A percentile compares a stretch with the other conserved stretches of the same genome.
Conservation (phyloP, 2,888 invertebrate species). For the Eupithecia tripunctaria region DNA sequence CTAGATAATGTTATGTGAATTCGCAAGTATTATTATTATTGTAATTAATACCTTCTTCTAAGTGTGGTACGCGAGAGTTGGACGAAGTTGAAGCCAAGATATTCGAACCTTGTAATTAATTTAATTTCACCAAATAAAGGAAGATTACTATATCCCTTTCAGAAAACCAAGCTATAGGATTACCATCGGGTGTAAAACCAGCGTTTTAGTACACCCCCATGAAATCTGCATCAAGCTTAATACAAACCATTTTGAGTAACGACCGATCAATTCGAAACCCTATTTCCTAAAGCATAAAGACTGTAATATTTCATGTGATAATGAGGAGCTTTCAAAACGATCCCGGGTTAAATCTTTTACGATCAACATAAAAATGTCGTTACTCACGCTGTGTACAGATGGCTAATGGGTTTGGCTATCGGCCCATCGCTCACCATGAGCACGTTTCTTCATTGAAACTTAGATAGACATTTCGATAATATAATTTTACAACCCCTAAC, state of each 20-base stretch:
- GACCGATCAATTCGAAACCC: conserved; percentile 52
- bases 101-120: conserved; percentile 4
- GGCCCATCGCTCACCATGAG: background rate
- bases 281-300: conserved; percentile 51
- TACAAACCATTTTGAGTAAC: conserved; percentile 49
- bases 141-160: background rate
- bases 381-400: conserved; percentile 40
- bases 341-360: conserved; percentile 61
- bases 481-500: background rate
- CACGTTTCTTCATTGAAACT: conserved; percentile 2
- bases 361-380: conserved; percentile 66
- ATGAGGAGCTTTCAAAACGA: conserved; percentile 59
- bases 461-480: background rate
- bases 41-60: background rate
- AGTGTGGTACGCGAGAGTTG: background rate
- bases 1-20: no score
- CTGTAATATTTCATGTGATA: conserved; percentile 54
- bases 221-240: conserved; percentile 49
- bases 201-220: conserved; percentile 48
- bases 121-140: background rate
- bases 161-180: conserved; percentile 33
- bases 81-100: background rate
- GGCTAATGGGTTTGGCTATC: conserved; percentile 10
- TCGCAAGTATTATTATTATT: no score
- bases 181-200: conserved; percentile 48